Evolutionary conservation across 1,140 invertebrate species (phyloP).

Genomic region (Streblospio benedicti): DNA sequence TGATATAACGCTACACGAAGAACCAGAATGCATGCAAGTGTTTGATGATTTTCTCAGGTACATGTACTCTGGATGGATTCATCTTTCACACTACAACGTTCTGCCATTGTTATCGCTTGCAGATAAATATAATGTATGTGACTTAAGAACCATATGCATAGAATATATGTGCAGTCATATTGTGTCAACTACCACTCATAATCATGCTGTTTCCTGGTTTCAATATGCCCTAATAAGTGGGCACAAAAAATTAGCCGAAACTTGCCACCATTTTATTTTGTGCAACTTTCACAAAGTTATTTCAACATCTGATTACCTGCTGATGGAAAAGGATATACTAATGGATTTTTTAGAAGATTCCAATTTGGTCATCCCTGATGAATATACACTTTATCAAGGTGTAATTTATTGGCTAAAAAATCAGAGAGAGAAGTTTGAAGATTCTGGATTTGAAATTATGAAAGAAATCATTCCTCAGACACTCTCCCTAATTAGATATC

Average conservation of each 20-base stretch:
- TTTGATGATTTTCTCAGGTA: slow-evolving; percentile 85
- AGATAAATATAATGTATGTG: slow-evolving; percentile 90
- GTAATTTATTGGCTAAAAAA: slow-evolving; percentile 52
- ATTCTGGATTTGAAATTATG: too few relatives aligned
- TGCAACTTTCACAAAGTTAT: slow-evolving; percentile 80
- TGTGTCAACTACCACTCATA: slow-evolving; percentile 68
- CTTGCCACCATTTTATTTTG: slow-evolving; percentile 76
- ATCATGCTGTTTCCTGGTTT: slow-evolving; percentile 77
- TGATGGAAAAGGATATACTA: slow-evolving; percentile 72
- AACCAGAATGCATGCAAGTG: slow-evolving; percentile 68
- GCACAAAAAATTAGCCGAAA: slow-evolving; percentile 65
- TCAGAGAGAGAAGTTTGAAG: slow-evolving; percentile 21
- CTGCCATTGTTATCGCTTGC: slow-evolving; percentile 76
- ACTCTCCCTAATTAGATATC: slow-evolving; percentile 73
- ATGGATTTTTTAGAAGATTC: slow-evolving; percentile 68
- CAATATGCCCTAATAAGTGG: slow-evolving; percentile 77
- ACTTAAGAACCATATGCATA: slow-evolving; percentile 60
- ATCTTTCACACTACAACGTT: slow-evolving; percentile 71
- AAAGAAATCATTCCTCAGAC: too few relatives aligned
- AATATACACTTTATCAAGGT: slow-evolving; percentile 71
- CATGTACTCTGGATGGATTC: slow-evolving; percentile 84
- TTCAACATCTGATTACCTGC: slow-evolving; percentile 62
- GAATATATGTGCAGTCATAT: slow-evolving; percentile 81
- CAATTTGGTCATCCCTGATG: slow-evolving; percentile 80
- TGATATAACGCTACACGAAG: slow-evolving; percentile 73